Percentiles rank a stretch among this genome's conserved stretches.
phyloP scores from a whole-genome alignment of 2,797 vertebrate genomes.

The Avahi laniger region DNA sequence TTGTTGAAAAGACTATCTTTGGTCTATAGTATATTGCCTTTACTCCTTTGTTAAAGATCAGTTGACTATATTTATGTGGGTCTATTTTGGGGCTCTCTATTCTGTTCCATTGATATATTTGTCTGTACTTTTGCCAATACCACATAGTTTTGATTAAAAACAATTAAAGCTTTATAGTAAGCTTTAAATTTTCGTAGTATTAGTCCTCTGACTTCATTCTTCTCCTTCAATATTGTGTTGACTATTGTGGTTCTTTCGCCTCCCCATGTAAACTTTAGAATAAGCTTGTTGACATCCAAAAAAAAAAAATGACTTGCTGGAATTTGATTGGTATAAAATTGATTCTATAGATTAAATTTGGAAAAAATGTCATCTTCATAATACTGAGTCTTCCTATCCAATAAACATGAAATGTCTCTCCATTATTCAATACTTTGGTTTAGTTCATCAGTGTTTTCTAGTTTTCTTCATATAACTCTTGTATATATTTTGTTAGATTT shows the following conservation, averaged over 20 bases:
- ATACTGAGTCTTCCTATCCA: not conserved
- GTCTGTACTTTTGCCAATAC: not conserved
- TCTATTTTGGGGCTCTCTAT: not conserved
- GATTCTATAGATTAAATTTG: not conserved
- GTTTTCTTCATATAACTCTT: not conserved
- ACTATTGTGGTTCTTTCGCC: not conserved
- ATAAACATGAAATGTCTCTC: not conserved
- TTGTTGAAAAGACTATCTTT: not conserved
- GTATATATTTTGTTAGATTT: not conserved
- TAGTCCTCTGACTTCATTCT: not conserved
- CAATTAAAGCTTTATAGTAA: not conserved
- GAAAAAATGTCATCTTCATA: not conserved
- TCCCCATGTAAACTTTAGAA: not conserved
- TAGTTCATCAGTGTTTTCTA: not conserved
- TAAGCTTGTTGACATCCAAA: not conserved
- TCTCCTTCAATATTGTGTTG: not conserved
- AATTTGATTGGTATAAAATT: not conserved
- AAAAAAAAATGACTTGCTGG: not conserved
- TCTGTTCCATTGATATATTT: not conserved
- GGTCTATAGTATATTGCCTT: not conserved
- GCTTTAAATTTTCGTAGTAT: not conserved
- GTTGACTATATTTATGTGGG: not conserved
- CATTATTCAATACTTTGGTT: not conserved
- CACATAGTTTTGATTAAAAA: not conserved
- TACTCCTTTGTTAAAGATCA: not conserved